A percentile compares a stretch with the other conserved stretches of the same genome.
Evolutionary conservation across 2,797 vertebrate genomes (phyloP).

Genomic region (Triplophysa bombifrons): DNA sequence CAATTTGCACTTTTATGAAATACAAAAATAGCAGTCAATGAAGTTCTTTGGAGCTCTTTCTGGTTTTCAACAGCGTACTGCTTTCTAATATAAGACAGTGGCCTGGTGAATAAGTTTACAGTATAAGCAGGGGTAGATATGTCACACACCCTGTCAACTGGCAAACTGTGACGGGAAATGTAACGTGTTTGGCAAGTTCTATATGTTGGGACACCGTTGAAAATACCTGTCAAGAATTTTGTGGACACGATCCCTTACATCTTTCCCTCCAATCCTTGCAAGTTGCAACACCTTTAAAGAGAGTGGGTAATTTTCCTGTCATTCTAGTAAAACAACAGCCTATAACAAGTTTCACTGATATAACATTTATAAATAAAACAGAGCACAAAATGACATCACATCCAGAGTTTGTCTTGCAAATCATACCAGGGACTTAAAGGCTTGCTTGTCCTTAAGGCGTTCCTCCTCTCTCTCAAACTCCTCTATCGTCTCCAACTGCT

Average conservation of each 20-base stretch:
- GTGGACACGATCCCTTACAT: neutral
- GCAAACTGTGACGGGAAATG: neutral
- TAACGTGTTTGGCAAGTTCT: neutral
- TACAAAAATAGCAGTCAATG: too few species aligned
- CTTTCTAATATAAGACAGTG: too few species aligned
- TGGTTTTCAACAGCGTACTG: too few species aligned
- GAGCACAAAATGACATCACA: neutral
- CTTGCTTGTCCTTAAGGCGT: neutral
- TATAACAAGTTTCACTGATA: neutral
- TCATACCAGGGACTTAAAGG: slow-evolving; percentile 10
- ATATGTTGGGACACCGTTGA: neutral
- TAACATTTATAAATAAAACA: neutral
- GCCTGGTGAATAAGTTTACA: too few species aligned
- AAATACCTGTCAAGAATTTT: slow-evolving; percentile 12
- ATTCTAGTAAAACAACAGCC: neutral
- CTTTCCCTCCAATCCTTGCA: neutral
- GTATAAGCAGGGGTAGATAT: too few species aligned
- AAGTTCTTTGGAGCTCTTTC: neutral
- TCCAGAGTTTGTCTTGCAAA: neutral
- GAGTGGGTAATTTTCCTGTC: neutral
- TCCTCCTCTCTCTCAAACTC: neutral
- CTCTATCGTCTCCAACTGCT: too few species aligned
- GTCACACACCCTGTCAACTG: too few species aligned
- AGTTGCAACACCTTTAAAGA: slow-evolving; percentile 4
- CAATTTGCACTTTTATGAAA: too few species aligned